Percentiles rank a stretch among this genome's conserved stretches.
These are phyloP conservation scores for Alviniconcha strummeri DNA, from an alignment of 2,888 invertebrate genomes.

Conservation along the genomic window DNA sequence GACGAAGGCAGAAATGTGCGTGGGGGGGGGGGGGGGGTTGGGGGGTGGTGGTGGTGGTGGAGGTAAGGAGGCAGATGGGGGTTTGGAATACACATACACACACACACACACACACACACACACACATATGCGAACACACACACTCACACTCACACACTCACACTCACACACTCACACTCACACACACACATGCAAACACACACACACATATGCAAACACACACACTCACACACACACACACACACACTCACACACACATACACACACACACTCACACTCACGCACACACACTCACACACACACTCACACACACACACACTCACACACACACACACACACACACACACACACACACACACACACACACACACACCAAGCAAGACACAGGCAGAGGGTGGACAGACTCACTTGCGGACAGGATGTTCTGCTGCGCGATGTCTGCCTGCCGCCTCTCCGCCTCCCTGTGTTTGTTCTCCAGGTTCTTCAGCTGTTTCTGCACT, in stretches of 20 bases:
- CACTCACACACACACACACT: neutral
- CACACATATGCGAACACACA: neutral
- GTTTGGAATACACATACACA: neutral
- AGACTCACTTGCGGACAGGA: slow-evolving; percentile 54
- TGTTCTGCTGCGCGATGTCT: slow-evolving; percentile 57
- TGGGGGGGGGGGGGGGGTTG: too few species aligned
- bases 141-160: neutral
- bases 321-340: neutral
- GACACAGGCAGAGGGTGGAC: neutral
- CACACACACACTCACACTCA: neutral
- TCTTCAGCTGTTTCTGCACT: slow-evolving; percentile 54
- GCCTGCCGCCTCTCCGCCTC: slow-evolving; percentile 55
- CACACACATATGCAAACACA: slow-evolving; percentile 6
- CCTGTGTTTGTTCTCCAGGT: slow-evolving; percentile 53
- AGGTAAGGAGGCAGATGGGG: too few species aligned
- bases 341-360: slow-evolving; percentile 15
- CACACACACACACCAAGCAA: neutral
- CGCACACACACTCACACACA: neutral
- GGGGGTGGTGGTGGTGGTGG: too few species aligned
- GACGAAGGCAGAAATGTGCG: too few species aligned
- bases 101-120: neutral
- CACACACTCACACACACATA: neutral
- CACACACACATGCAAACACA: neutral
- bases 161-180: neutral
- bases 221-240: neutral